phyloP scores from a whole-genome alignment of 2,888 invertebrate genomes.

The Agapetus fuscipes region DNA sequence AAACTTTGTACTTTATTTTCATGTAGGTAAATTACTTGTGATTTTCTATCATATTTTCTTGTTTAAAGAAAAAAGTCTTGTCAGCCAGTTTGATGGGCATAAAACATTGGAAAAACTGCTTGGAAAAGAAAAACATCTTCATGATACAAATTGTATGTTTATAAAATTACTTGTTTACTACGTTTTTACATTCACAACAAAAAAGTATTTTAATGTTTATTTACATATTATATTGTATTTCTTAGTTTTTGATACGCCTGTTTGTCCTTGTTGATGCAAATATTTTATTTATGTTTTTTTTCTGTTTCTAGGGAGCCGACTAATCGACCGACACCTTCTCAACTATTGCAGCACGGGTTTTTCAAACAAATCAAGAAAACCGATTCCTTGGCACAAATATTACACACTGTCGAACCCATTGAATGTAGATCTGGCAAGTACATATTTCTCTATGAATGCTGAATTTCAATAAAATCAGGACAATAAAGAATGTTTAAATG shows the following conservation, averaged over 20 bases:
- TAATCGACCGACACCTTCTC: constrained; percentile 59
- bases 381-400: constrained; percentile 51
- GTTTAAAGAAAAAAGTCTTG: neutral
- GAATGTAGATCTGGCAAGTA: constrained; percentile 47
- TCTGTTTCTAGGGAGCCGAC: constrained; percentile 44
- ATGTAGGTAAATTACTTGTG: no score
- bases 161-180: no score
- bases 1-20: neutral
- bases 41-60: neutral
- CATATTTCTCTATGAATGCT: no score
- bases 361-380: constrained; percentile 62
- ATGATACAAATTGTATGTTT: no score
- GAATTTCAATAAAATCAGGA: no score
- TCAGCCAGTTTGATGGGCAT: neutral
- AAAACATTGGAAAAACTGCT: no score
- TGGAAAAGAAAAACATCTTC: no score
- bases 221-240: neutral
- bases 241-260: neutral
- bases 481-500: no score
- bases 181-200: no score
- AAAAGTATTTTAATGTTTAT: neutral
- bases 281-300: neutral
- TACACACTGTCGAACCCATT: constrained; percentile 59
- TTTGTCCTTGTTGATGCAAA: neutral
- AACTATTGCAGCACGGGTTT: constrained; percentile 63